These are phyloP conservation scores for Temnopleurus reevesii DNA, from an alignment of 53 echinoderm and acorn worm genomes.

Conservation along the genomic window DNA sequence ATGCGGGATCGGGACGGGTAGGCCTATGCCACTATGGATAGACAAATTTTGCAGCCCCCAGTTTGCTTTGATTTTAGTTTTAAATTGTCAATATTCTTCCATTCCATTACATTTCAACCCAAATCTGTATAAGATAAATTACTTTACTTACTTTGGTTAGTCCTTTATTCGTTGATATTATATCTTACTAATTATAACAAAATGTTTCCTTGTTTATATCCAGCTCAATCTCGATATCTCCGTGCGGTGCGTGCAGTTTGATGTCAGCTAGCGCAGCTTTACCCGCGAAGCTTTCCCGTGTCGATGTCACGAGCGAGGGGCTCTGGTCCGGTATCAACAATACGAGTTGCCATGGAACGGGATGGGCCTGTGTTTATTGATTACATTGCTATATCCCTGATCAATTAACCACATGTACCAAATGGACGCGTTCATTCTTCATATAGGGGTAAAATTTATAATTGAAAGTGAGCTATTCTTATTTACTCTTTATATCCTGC, in stretches of 20 bases:
- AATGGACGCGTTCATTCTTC: slow-evolving; percentile 1
- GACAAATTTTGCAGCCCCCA: too few species aligned
- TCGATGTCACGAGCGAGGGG: background rate
- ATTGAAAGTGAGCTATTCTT: background rate
- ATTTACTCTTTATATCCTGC: background rate
- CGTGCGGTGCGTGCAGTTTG: background rate
- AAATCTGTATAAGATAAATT: too few species aligned
- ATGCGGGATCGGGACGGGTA: too few species aligned
- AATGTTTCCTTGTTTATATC: background rate
- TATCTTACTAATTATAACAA: background rate
- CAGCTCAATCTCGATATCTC: background rate
- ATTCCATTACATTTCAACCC: too few species aligned
- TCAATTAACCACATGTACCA: background rate
- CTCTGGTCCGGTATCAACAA: background rate
- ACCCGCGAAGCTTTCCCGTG: background rate
- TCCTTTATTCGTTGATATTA: too few species aligned
- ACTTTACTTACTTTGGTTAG: too few species aligned
- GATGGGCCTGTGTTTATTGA: background rate
- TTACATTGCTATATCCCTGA: background rate
- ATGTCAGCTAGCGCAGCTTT: background rate
- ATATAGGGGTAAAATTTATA: background rate
- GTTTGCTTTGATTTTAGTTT: too few species aligned
- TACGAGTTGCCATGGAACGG: slow-evolving; percentile 43
- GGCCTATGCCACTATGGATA: too few species aligned
- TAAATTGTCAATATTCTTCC: too few species aligned